phyloP scores from a whole-genome alignment of 2,888 invertebrate species.

The Ferdinandea cuprea region DNA sequence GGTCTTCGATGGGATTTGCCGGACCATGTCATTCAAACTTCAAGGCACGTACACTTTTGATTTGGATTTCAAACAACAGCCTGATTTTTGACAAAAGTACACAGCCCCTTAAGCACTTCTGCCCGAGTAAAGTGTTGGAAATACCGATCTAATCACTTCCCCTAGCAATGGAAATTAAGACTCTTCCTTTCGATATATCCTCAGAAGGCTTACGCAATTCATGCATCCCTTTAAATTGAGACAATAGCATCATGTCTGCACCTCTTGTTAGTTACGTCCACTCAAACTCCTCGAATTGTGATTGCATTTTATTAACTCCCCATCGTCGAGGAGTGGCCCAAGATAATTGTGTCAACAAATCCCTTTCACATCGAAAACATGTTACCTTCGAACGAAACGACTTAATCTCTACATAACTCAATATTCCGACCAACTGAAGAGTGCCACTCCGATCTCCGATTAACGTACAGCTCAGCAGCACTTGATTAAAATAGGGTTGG shows the following conservation, averaged over 20 bases:
- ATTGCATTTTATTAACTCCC: conserved; percentile 2
- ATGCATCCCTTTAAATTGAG: neutral
- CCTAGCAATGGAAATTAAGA: too few relatives aligned
- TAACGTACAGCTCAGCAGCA: conserved; percentile 17
- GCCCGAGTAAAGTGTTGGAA: too few relatives aligned
- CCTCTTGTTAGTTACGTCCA: neutral
- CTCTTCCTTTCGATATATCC: too few relatives aligned
- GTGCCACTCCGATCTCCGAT: neutral
- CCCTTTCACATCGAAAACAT: conserved; percentile 42
- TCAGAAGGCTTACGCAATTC: neutral
- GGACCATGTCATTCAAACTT: too few relatives aligned
- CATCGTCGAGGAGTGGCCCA: conserved; percentile 15
- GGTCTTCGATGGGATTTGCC: too few relatives aligned
- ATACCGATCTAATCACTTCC: too few relatives aligned
- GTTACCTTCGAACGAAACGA: conserved; percentile 59
- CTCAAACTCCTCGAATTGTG: conserved; percentile 2
- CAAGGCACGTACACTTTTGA: too few relatives aligned
- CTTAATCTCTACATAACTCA: conserved; percentile 68
- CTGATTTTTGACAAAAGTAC: too few relatives aligned
- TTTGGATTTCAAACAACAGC: too few relatives aligned
- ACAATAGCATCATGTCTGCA: neutral
- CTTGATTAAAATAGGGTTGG: conserved; percentile 65
- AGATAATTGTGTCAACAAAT: conserved; percentile 64
- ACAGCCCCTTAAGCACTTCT: too few relatives aligned
- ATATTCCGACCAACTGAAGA: conserved; percentile 38